phyloP scores from a whole-genome alignment of 2,113 vertebrate genomes.

The Xiphorhynchus elegans region DNA sequence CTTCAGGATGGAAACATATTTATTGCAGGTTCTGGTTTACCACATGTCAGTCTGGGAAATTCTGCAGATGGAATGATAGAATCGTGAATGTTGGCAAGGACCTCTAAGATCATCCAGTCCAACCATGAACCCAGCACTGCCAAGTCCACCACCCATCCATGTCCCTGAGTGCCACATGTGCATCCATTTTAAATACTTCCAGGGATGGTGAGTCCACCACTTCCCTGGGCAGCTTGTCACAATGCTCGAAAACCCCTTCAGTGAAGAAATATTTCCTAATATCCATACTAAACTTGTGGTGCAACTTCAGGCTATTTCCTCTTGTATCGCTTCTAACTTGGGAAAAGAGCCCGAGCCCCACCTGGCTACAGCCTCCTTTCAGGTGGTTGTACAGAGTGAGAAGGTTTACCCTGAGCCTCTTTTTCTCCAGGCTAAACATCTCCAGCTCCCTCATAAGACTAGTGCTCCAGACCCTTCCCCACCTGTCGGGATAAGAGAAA shows the following conservation, averaged over 20 bases:
- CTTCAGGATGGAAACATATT: background rate
- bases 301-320: too few species aligned
- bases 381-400: too few species aligned
- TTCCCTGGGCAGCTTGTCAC: background rate
- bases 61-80: background rate
- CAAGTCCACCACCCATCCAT: background rate
- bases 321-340: too few species aligned
- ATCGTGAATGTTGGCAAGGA: background rate
- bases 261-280: background rate
- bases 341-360: too few species aligned
- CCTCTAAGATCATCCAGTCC: background rate
- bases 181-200: background rate
- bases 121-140: background rate
- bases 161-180: background rate
- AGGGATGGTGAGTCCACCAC: background rate
- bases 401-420: too few species aligned
- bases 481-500: too few species aligned
- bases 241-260: background rate
- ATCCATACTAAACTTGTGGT: background rate
- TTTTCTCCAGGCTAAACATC: background rate
- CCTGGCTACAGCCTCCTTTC: too few species aligned
- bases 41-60: background rate
- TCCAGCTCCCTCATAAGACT: background rate
- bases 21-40: background rate
- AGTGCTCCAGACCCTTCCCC: background rate